Percentiles rank a stretch among this genome's conserved stretches.
Conservation (phyloP, 2,888 invertebrate species). For the Caenorhabditis imperialis region DNA sequence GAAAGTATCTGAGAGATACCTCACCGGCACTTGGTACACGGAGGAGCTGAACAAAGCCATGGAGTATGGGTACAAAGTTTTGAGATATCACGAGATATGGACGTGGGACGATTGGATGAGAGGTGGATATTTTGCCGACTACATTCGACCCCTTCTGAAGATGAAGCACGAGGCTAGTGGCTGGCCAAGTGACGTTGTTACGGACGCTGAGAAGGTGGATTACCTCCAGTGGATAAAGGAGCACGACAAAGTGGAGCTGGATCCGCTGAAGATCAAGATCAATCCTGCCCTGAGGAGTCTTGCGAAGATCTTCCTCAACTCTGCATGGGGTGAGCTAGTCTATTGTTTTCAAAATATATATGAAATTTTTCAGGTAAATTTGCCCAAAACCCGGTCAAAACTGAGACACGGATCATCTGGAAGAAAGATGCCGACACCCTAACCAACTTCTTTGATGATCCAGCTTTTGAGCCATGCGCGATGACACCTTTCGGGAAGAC, state of each 20-base stretch:
- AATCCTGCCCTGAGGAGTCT: slow-evolving; percentile 8
- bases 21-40: slow-evolving; percentile 3
- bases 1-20: neutral
- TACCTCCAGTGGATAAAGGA: neutral
- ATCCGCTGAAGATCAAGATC: neutral
- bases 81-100: too few relatives aligned
- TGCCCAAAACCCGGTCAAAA: slow-evolving; percentile 5
- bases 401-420: neutral
- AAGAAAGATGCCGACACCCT: neutral
- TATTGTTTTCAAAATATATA: too few relatives aligned
- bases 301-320: slow-evolving; percentile 9
- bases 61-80: too few relatives aligned
- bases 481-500: neutral
- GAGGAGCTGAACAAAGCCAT: slow-evolving; percentile 8
- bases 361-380: too few relatives aligned
- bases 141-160: slow-evolving; percentile 5
- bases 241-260: neutral
- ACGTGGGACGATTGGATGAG: neutral
- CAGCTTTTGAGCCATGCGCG: neutral
- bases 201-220: neutral
- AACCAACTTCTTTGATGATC: slow-evolving; percentile 12
- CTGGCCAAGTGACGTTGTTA: slow-evolving; percentile 3
- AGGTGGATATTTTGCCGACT: slow-evolving; percentile 18
- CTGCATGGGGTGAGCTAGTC: too few relatives aligned
- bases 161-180: slow-evolving; percentile 5